Percentiles rank a stretch among this genome's conserved stretches.
These are phyloP conservation scores for Alexandromys fortis DNA, from an alignment of 2,113 vertebrate species.

Conservation along the genomic window DNA sequence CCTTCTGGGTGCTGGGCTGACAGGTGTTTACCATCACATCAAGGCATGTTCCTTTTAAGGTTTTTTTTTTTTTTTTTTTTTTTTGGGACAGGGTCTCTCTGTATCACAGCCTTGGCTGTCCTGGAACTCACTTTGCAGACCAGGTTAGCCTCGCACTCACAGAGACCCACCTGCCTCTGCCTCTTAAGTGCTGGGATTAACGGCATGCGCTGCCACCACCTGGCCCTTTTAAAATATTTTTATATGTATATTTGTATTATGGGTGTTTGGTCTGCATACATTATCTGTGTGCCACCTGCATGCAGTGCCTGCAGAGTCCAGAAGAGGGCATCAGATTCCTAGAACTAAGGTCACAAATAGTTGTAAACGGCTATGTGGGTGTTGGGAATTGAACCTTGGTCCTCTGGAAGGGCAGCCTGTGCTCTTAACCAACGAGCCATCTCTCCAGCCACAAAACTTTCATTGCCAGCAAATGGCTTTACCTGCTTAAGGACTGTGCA, in stretches of 20 bases:
- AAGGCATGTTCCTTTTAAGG: not conserved
- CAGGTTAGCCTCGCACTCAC: too few relatives aligned
- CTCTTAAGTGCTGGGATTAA: too few relatives aligned
- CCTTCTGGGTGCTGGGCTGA: not conserved
- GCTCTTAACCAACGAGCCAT: not conserved
- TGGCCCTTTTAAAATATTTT: not conserved
- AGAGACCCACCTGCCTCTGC: too few relatives aligned
- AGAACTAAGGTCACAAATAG: not conserved
- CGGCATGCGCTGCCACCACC: too few relatives aligned
- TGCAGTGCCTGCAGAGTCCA: not conserved
- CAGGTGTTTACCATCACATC: not conserved
- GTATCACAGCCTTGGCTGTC: too few relatives aligned
- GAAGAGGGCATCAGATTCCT: not conserved
- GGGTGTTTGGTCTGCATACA: not conserved
- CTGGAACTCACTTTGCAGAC: too few relatives aligned
- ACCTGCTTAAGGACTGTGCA: not conserved
- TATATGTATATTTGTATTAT: not conserved
- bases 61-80: too few relatives aligned
- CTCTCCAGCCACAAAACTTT: not conserved
- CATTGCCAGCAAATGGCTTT: not conserved
- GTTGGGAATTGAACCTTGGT: not conserved
- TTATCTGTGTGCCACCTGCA: not conserved
- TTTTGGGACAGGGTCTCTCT: too few relatives aligned
- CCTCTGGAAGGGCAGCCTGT: not conserved
- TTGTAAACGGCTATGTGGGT: not conserved